Base-by-base conservation (phyloP, 2,888 invertebrate genomes). In the Dioctria rufipes region DNA sequence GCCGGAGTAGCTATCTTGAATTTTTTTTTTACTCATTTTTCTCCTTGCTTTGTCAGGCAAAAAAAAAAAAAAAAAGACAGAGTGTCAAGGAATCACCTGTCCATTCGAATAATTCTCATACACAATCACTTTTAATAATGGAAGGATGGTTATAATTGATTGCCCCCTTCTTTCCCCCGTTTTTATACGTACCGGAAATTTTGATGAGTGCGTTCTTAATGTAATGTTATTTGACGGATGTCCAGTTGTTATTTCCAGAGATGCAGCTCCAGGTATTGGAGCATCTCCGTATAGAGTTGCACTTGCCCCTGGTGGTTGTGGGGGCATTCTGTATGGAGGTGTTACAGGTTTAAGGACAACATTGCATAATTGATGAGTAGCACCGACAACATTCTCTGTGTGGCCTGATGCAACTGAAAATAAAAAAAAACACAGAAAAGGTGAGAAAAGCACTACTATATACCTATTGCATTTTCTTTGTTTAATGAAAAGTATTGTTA, bases 181-280 rank as follows among this genome's bases (percentile, higher is more conserved):
- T 37, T 40, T 65, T 25, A 43, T 77, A 91, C 93, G 92, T 90
- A 94, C 95, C 87, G 94, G 94, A 89, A 94, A 95, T 88, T 95
- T 94, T 85, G 92, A 93, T 84, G 94, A 94, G 88, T 95, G 94
- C 43, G 94, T 94, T 87, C 94, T 94, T 25, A 94, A 90, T 83
- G 86, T 80, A 40, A 81, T 80, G 60, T 83, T 81, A 13, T 87
- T 86, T 85, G 90, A 1, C 11, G 78, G 66, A 67, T 81, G 88
- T 86, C 88, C 77, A 54, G 77, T 49, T 54, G 75, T 40, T 2
- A 9, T 87, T 13, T 87, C 84, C 78, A 85, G 83, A 80, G 83
- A 80, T 80, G 89, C 85, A 61, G 91, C 90, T 81, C 88, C 88
- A 80, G 90, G 85, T 46, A 84, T 84, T 78, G 84, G 86, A 71